These are phyloP conservation scores for Pachyseris speciosa DNA, from an alignment of 64 coral and sea anemone genomes.

Conservation along the genomic window DNA sequence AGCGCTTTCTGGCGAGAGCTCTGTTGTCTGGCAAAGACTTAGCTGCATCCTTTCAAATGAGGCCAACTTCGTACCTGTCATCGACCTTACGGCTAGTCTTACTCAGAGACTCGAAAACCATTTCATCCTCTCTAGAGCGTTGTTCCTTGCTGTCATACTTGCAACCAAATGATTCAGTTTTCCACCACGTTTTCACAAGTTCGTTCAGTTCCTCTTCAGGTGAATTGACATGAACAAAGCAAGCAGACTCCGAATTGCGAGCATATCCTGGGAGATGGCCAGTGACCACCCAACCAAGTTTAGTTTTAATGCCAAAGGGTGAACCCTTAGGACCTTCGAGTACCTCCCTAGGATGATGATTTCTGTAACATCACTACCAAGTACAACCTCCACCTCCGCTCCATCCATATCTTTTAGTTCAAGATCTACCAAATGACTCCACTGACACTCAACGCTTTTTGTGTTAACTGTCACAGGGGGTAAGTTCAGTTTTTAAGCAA, in stretches of 20 bases:
- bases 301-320: too few relatives aligned
- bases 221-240: conserved; percentile 6
- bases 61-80: conserved; percentile 5
- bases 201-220: neutral
- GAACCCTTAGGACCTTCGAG: too few relatives aligned
- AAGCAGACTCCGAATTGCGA: conserved; percentile 12
- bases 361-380: too few relatives aligned
- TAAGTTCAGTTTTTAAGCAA: conserved; percentile 7
- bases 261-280: neutral
- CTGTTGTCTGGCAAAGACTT: conserved; percentile 10
- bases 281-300: conserved; percentile 17
- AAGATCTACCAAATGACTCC: conserved; percentile 14
- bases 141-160: neutral
- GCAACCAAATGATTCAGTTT: too few relatives aligned
- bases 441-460: neutral
- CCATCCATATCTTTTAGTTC: conserved; percentile 8
- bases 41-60: neutral
- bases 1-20: neutral
- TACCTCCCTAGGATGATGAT: too few relatives aligned
- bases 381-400: neutral
- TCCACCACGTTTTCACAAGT: too few relatives aligned
- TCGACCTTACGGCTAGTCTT: conserved; percentile 1
- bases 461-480: conserved; percentile 4
- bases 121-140: conserved; percentile 2
- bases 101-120: neutral